Conservation (phyloP, 2,113 vertebrate species). For the Dasyornis broadbenti region DNA sequence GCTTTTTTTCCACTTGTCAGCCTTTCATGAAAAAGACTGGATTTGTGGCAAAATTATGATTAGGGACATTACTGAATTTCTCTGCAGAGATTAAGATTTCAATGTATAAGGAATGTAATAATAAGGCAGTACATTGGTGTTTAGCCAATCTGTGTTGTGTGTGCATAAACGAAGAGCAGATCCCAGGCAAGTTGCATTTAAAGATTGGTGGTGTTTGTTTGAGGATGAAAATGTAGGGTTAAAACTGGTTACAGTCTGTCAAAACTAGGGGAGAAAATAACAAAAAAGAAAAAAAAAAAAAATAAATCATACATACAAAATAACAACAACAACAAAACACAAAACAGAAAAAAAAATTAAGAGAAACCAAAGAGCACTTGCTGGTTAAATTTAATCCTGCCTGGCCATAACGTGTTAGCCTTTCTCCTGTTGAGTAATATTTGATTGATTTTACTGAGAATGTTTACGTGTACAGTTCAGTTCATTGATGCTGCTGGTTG, state of each 20-base stretch:
- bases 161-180: not conserved
- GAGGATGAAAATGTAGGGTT: not conserved
- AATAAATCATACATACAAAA: not conserved
- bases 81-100: not conserved
- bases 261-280: not conserved
- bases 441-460: slow-evolving; percentile 18
- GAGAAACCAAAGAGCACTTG: not conserved
- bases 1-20: not conserved
- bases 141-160: not conserved
- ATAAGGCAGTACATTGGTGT: not conserved
- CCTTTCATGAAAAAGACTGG: not conserved
- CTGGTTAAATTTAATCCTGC: not conserved
- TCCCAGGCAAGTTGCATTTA: not conserved
- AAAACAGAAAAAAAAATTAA: not conserved
- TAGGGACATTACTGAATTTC: not conserved
- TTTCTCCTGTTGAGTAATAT: not conserved
- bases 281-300: too few species aligned
- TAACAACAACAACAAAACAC: not conserved
- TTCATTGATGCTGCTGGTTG: not conserved
- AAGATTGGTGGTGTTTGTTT: not conserved
- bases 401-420: not conserved
- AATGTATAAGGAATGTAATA: not conserved
- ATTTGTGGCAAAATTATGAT: not conserved
- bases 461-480: not conserved
- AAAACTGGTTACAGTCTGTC: not conserved